Base-by-base conservation (phyloP, 1,140 invertebrate species). In the Berghia stephanieae region DNA sequence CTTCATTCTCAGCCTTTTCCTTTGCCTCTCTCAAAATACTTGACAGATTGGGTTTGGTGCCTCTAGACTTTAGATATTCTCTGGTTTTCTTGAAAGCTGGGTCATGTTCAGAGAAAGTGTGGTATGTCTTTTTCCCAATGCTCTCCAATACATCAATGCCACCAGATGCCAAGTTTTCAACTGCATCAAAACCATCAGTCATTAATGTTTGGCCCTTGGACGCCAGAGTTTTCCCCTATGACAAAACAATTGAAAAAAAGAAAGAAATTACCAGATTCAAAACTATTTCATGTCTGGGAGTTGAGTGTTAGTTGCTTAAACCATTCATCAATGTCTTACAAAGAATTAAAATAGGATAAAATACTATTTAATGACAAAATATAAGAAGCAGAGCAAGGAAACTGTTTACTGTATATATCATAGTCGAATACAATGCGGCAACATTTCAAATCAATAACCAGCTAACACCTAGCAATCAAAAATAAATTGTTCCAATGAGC, bases 91-190 rank as follows among this genome's bases (percentile, higher is more conserved):
- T 93, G 13, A 96, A 90, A 0, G 95, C 94, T 16, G 95, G 95
- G 89, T 97, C 95, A 77, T 95, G 94, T 76, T 96, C 95, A 89
- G 96, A 95, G 1, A 97, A 89, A 3, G 96, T 95, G 86, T 95
- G 94, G 93, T 97, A 96, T 0, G 96, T 97, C 86, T 97, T 97
- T 84, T 96, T 96, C 0, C 96, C 96, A 82, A 98, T 95, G 0
- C 93, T 93, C 88, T 98, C 96, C 70, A 98, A 88, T 0, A 96
- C 96, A 87, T 96, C 95, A 31, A 97, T 89, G 66, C 96, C 94
- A 40, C 95, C 94, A 24, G 92, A 91, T 75, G 97, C 92, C 0
- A 97, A 93, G 91, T 94, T 78, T 46, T 98, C 96, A 67, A 97
- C 88, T 0, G 96, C 96, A 88, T 96, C 96, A 36, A 97, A 90